phyloP scores from a whole-genome alignment of 2,797 vertebrate species.

The Sarcophilus harrisii region DNA sequence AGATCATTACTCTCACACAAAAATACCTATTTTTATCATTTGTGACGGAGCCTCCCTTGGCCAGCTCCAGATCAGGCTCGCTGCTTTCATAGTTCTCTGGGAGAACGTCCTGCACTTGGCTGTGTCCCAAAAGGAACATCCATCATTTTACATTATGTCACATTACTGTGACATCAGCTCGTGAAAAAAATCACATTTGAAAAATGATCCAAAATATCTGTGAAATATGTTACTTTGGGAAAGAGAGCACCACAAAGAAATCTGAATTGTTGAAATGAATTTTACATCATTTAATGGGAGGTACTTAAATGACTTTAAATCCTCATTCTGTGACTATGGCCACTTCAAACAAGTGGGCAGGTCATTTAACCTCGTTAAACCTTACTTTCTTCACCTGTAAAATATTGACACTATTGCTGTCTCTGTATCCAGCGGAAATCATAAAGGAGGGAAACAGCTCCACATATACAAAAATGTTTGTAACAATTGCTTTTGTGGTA shows the following conservation, averaged over 20 bases:
- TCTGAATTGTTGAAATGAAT: neutral
- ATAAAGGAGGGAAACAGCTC: no score
- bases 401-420: neutral
- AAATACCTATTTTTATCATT: constrained; percentile 6
- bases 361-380: neutral
- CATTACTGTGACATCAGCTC: constrained; percentile 71
- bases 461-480: no score
- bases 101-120: constrained; percentile 86
- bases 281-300: neutral
- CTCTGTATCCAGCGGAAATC: no score
- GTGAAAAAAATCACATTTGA: constrained; percentile 28
- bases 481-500: no score
- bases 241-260: neutral
- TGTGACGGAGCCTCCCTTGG: constrained; percentile 76
- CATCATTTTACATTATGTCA: constrained; percentile 87
- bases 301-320: neutral
- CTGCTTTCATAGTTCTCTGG: constrained; percentile 84
- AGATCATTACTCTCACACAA: constrained; percentile 8
- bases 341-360: neutral
- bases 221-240: neutral
- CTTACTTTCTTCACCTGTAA: neutral
- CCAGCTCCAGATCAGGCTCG: constrained; percentile 85
- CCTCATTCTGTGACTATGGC: neutral
- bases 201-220: neutral
- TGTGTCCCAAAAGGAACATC: constrained; percentile 87